phyloP scores from a whole-genome alignment of 1,140 invertebrate genomes.

The Drosophila ficusphila region DNA sequence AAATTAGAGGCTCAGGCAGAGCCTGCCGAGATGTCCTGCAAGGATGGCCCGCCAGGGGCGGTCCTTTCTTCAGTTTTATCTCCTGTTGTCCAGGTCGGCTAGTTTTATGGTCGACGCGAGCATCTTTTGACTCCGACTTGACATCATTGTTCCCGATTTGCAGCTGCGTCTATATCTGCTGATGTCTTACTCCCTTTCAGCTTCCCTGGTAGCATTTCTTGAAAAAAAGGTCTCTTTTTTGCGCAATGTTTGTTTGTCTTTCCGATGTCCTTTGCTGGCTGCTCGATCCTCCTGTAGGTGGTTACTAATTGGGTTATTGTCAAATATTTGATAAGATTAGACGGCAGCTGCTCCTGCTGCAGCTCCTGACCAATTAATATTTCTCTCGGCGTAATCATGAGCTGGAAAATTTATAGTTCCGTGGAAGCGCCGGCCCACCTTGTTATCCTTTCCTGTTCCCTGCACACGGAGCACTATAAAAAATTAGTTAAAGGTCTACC shows the following conservation, averaged over 20 bases:
- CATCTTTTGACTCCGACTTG: constrained; percentile 59
- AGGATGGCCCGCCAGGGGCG: constrained; percentile 55
- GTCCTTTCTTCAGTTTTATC: constrained; percentile 56
- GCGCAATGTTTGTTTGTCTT: constrained; percentile 65
- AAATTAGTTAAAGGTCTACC: not conserved
- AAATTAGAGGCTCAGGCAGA: constrained; percentile 67
- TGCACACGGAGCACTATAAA: not conserved
- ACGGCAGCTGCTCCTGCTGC: constrained; percentile 45
- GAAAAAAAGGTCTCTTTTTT: constrained; percentile 49
- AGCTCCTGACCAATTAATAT: constrained; percentile 43
- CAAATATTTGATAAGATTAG: constrained; percentile 79
- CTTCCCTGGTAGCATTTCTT: constrained; percentile 76
- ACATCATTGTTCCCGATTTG: constrained; percentile 58
- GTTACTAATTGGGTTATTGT: constrained; percentile 82
- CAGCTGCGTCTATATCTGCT: constrained; percentile 59
- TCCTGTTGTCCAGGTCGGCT: constrained; percentile 38
- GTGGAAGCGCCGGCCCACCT: constrained; percentile 50
- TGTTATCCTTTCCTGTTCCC: constrained; percentile 63
- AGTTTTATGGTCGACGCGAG: constrained; percentile 73
- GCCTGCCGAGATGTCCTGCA: constrained; percentile 18
- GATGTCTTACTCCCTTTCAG: constrained; percentile 69
- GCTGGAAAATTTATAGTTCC: constrained; percentile 69
- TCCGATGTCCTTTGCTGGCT: constrained; percentile 14
- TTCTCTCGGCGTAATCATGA: constrained; percentile 40
- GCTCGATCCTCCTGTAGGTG: constrained; percentile 60